A percentile compares a stretch with the other conserved stretches of the same genome.
phyloP scores from a whole-genome alignment of 2,888 invertebrate species.

The Parascotia fuliginaria region DNA sequence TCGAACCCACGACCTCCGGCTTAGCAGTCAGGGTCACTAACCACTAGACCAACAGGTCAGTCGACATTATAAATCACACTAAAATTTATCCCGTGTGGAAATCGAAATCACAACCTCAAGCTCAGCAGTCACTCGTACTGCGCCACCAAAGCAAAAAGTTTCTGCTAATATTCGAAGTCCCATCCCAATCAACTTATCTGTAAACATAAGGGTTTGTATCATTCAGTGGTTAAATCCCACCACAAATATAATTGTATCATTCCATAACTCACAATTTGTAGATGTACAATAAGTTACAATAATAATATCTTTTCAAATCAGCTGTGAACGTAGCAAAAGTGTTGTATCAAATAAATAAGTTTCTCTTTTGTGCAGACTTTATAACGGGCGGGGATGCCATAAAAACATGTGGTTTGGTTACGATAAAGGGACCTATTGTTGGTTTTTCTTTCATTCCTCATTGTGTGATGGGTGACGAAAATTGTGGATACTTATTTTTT shows the following conservation, averaged over 20 bases:
- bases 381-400: slow-evolving; percentile 47
- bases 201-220: too few relatives aligned
- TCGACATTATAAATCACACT: too few relatives aligned
- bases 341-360: slow-evolving; percentile 48
- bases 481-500: slow-evolving; percentile 2
- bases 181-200: too few relatives aligned
- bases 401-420: slow-evolving; percentile 52
- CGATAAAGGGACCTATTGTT: slow-evolving; percentile 47
- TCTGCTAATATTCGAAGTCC: too few relatives aligned
- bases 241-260: not conserved
- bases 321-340: slow-evolving; percentile 21
- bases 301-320: slow-evolving; percentile 13
- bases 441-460: slow-evolving; percentile 37
- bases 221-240: too few relatives aligned
- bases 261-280: not conserved
- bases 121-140: too few relatives aligned
- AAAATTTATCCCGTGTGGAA: too few relatives aligned
- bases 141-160: too few relatives aligned
- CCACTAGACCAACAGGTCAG: too few relatives aligned
- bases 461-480: slow-evolving; percentile 14
- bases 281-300: not conserved
- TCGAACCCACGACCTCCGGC: too few relatives aligned
- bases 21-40: too few relatives aligned
- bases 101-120: too few relatives aligned
- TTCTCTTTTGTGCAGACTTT: slow-evolving; percentile 42